Evolutionary conservation across 2,888 invertebrate species (phyloP).

Genomic region (Rhamphomyia laevipes): DNA sequence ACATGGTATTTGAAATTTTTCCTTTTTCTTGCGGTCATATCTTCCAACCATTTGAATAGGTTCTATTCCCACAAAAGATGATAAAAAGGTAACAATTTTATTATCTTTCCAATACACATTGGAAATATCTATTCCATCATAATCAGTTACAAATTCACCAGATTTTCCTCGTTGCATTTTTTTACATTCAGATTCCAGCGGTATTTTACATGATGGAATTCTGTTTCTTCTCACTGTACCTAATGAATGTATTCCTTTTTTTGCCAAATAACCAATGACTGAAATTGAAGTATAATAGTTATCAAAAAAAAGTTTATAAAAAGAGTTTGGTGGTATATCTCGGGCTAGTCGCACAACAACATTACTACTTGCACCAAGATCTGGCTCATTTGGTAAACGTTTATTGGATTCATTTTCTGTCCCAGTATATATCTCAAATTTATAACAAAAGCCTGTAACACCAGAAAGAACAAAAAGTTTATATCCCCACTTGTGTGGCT

Average conservation of each 20-base stretch:
- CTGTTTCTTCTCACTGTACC: neutral
- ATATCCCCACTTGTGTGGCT: slow-evolving; percentile 15
- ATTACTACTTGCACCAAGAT: slow-evolving; percentile 12
- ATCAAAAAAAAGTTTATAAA: neutral
- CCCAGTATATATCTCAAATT: slow-evolving; percentile 13
- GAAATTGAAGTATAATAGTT: slow-evolving; percentile 1
- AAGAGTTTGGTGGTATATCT: slow-evolving; percentile 2
- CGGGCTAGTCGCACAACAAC: slow-evolving; percentile 6
- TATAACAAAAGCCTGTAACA: slow-evolving; percentile 11
- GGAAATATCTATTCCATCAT: no score
- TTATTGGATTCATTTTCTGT: slow-evolving; percentile 6
- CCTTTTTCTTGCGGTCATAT: slow-evolving; percentile 5
- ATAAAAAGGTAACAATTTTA: no score
- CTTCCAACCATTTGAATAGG: slow-evolving; percentile 4
- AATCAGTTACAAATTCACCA: no score
- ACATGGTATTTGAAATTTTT: slow-evolving; percentile 5
- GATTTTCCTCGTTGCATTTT: neutral
- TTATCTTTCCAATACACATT: no score
- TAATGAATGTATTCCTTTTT: neutral
- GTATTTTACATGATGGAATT: neutral
- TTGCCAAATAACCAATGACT: neutral
- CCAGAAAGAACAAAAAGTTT: slow-evolving; percentile 13
- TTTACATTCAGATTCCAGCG: neutral
- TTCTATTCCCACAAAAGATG: no score
- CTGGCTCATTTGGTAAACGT: slow-evolving; percentile 8